Base-by-base conservation (phyloP, 2,113 vertebrate genomes). In the Saccopteryx bilineata region DNA sequence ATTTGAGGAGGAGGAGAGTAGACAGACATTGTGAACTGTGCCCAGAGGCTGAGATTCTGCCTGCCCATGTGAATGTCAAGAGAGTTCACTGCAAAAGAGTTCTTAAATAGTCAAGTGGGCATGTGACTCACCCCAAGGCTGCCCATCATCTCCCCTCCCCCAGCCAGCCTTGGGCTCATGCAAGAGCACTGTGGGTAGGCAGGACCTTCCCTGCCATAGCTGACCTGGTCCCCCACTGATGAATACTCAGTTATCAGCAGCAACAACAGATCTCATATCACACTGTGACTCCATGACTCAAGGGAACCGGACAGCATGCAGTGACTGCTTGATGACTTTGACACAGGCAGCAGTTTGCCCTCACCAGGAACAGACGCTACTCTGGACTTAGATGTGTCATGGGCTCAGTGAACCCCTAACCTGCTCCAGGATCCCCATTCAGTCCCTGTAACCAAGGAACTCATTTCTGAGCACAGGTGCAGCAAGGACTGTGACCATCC, bases 261-360 rank as follows among this genome's bases (percentile, higher is more conserved):
- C 46, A 17, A 48, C 46, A 6, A 5, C 7, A 7, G 69, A 26
- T 12, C n/a, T 58, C 5, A 10, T 1, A 14, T 48, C 33, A 13
- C 19, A 12, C 56, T 1, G 21, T 2, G 7, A 12, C 0, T 5
- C 39, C 21, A 0, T 11, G 50, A 33, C 19, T 23, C 46, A 2
- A 1, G 5, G 84, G 66, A 26, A 15, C 56, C 81, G 18, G n/a
- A 18, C 33, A 19, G 66, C 48, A 0, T 1, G 24, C 10, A 3
- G 31, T 15, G 17, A 23, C 46, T 14, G 18, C 23, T 12, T 2
- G 9, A 19, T 33, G 0, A 9, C 50, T 5, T 11, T 46, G 23
- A 3, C 50, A 1, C 5, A 1, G 39, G n/a, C 28, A 11, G 18
- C 5, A 23, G 23, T 11, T 31, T 5, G 48, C 46, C 50, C 66